Evolutionary conservation across 1,140 invertebrate species (phyloP).

Genomic region (Stegodyphus dumicola): DNA sequence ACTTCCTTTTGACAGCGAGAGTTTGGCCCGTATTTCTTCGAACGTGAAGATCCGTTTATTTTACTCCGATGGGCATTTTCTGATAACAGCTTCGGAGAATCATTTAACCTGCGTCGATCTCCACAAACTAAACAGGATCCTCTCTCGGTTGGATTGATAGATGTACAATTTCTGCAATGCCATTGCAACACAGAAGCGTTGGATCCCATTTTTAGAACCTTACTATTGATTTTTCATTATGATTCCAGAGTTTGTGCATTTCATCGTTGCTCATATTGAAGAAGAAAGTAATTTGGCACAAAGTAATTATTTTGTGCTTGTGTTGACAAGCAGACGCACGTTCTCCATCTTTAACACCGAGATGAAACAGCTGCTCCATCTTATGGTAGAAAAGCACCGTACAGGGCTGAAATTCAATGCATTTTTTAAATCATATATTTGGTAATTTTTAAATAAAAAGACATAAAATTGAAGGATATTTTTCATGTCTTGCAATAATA

Average conservation of each 20-base stretch:
- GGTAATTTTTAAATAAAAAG: too few relatives aligned
- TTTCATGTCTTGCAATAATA: too few relatives aligned
- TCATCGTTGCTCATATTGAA: not conserved
- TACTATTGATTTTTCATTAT: constrained; percentile 16
- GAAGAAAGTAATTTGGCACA: not conserved
- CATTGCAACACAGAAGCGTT: constrained; percentile 90
- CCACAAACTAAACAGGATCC: constrained; percentile 84
- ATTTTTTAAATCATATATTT: too few relatives aligned
- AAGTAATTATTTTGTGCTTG: not conserved
- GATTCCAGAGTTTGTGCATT: not conserved
- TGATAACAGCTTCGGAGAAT: constrained; percentile 8
- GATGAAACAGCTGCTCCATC: constrained; percentile 26
- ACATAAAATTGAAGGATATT: too few relatives aligned
- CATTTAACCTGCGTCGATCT: constrained; percentile 31
- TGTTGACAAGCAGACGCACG: constrained; percentile 48
- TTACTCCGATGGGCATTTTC: constrained; percentile 29
- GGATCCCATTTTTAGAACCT: constrained; percentile 78
- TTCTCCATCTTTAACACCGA: constrained; percentile 43
- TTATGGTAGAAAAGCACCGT: not conserved
- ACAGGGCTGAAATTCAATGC: too few relatives aligned
- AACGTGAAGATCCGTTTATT: constrained; percentile 35
- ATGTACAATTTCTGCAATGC: constrained; percentile 85
- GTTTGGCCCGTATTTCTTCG: constrained; percentile 26
- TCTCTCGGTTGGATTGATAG: constrained; percentile 86
- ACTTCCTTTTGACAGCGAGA: constrained; percentile 45